Conservation (phyloP, 2,797 vertebrate species). For the Heterohyrax brucei region DNA sequence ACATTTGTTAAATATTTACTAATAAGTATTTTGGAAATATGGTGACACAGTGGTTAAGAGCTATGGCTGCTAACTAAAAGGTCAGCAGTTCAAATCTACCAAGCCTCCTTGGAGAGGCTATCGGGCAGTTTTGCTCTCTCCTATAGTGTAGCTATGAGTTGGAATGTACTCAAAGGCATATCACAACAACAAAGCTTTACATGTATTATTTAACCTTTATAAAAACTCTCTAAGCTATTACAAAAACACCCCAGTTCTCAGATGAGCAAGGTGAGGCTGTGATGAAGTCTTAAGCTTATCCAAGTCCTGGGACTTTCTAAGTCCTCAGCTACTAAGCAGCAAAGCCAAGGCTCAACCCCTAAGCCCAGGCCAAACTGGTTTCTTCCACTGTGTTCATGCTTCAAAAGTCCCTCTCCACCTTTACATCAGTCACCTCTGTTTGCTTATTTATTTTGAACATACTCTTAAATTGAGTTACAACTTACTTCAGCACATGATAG, state of each 20-base stretch:
- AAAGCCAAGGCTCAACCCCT: neutral
- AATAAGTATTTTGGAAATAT: neutral
- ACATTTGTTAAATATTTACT: neutral
- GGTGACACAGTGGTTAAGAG: neutral
- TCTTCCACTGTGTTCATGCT: neutral
- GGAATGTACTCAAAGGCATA: no score
- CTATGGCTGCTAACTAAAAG: neutral
- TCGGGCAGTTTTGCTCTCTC: neutral
- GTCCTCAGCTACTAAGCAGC: neutral
- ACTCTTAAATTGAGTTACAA: neutral
- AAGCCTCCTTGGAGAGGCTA: no score
- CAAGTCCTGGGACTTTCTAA: neutral
- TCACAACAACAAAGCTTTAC: neutral
- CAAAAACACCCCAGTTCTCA: slow-evolving; percentile 33
- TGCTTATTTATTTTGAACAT: slow-evolving; percentile 8
- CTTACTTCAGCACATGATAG: neutral
- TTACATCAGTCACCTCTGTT: slow-evolving; percentile 9
- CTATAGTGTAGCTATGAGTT: no score
- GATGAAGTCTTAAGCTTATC: neutral
- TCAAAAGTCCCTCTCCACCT: slow-evolving; percentile 51
- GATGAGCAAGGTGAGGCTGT: slow-evolving; percentile 35
- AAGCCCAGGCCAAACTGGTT: neutral
- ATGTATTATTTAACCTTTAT: slow-evolving; percentile 46
- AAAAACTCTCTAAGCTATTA: neutral
- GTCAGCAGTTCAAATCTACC: neutral